Evolutionary conservation across 2,113 vertebrate genomes (phyloP).

Genomic region (Centropus bengalensis): DNA sequence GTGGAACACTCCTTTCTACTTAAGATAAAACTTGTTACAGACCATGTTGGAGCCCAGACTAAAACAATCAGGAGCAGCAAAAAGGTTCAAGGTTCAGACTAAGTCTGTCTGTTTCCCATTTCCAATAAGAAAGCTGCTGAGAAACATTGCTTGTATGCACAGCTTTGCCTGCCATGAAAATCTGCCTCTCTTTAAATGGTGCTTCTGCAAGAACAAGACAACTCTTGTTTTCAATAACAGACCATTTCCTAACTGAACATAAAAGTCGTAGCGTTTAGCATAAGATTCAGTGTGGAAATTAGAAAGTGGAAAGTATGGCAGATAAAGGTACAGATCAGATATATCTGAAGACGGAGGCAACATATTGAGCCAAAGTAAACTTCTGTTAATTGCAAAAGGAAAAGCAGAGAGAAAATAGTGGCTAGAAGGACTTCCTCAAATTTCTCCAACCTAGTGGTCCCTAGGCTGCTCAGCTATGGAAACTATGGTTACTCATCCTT

Average conservation of each 20-base stretch:
- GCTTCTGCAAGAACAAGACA: background rate
- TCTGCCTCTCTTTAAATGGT: constrained; percentile 53
- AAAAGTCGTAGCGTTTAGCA: background rate
- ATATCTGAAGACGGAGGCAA: background rate
- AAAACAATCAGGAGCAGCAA: background rate
- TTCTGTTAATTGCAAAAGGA: background rate
- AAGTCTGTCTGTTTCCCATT: constrained; percentile 40
- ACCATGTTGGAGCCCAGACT: background rate
- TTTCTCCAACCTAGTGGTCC: background rate
- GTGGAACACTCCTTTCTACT: background rate
- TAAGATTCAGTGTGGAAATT: background rate
- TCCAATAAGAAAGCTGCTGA: background rate
- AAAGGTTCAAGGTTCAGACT: background rate
- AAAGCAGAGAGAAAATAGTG: background rate
- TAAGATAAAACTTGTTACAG: background rate
- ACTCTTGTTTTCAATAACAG: constrained; percentile 7
- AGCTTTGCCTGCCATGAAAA: constrained; percentile 4
- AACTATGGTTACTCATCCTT: background rate
- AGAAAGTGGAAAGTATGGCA: background rate
- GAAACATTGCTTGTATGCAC: background rate
- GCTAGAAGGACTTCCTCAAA: background rate
- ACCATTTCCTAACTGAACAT: constrained; percentile 3
- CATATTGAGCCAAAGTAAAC: background rate
- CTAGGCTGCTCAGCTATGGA: background rate
- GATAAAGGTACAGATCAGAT: background rate